Base-by-base conservation (phyloP, 2,797 vertebrate species). In the Sylvilagus floridanus region DNA sequence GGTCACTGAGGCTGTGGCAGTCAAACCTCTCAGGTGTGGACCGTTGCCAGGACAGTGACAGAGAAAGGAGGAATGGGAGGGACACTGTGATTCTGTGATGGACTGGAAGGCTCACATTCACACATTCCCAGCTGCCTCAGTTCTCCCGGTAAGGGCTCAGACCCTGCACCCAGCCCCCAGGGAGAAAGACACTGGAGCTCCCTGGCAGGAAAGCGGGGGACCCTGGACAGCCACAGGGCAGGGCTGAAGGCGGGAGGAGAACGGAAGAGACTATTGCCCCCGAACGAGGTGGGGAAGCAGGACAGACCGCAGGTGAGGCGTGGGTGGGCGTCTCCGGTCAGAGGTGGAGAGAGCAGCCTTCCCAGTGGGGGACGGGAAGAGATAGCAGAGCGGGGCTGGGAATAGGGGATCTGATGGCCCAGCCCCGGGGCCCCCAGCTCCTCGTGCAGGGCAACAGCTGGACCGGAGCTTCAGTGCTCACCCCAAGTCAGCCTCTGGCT, bases 51-150 rank as follows among this genome's bases (percentile, higher is more conserved):
- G 63, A 88, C 28, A 75, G 73, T 42, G 30, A 73, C 69, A 82
- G 78, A 91, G 82, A 90, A 93, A 8, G 93, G 96, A 88, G 32
- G 28, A 57, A 19, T 50, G 28, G 52, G 86, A 84, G 94, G 16
- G 93, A 71, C 93, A 82, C 95, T 93, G 26, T 52, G 50, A 77
- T 47, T 9, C 92, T 93, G 66, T n/a, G 24, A 24, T 16, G 71
- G 35, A 65, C 47, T 13, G 54, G 37, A 79, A 37, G 22, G 54
- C 30, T 37, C 7, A 24, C 4, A 2, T 47, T 30, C 30, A 65
- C 14, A 60, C 19, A 42, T 22, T 12, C 47, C 52, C 30, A 6
- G 24, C 73, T 54, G 37, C 63, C 77, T 21, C 68, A 17, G 32
- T 32, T 77, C 54, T 93, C 84, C 8, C 35, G 1, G 37, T 82